Conservation (phyloP, 2,888 invertebrate species). For the Agrochola lychnidis region DNA sequence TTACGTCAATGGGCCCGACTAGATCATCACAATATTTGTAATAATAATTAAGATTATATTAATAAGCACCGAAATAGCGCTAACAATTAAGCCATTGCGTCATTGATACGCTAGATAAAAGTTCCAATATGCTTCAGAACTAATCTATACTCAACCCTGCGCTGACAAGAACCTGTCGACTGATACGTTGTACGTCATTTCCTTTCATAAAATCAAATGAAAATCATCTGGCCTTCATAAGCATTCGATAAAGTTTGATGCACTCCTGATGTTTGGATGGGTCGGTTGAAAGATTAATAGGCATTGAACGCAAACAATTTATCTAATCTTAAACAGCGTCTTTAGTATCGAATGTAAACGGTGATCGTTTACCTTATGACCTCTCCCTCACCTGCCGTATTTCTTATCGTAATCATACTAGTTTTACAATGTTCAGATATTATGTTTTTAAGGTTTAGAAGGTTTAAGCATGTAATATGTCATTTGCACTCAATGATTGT, state of each 20-base stretch:
- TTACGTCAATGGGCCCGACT: constrained; percentile 40
- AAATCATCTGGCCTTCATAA: constrained; percentile 59
- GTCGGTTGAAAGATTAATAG: constrained; percentile 64
- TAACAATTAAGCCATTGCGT: constrained; percentile 53
- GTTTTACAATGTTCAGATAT: no score
- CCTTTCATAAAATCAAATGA: constrained; percentile 64
- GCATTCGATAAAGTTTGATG: constrained; percentile 61
- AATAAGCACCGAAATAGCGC: constrained; percentile 39
- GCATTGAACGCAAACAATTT: constrained; percentile 58
- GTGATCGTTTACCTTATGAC: constrained; percentile 51
- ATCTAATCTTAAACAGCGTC: constrained; percentile 52
- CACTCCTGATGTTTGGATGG: constrained; percentile 53
- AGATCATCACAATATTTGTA: constrained; percentile 55
- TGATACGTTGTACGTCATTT: constrained; percentile 55
- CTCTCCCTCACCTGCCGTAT: constrained; percentile 29
- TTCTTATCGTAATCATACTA: background rate
- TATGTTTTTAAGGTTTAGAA: no score
- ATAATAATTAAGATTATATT: constrained; percentile 49
- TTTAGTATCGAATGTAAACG: constrained; percentile 51
- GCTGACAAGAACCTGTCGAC: constrained; percentile 44
- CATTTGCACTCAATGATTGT: no score
- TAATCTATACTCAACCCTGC: constrained; percentile 44
- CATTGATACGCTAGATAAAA: constrained; percentile 56
- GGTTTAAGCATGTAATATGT: no score
- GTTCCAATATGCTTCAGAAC: constrained; percentile 52